Base-by-base conservation (phyloP, 2,797 vertebrate genomes). In the Neoniphon sammara region DNA sequence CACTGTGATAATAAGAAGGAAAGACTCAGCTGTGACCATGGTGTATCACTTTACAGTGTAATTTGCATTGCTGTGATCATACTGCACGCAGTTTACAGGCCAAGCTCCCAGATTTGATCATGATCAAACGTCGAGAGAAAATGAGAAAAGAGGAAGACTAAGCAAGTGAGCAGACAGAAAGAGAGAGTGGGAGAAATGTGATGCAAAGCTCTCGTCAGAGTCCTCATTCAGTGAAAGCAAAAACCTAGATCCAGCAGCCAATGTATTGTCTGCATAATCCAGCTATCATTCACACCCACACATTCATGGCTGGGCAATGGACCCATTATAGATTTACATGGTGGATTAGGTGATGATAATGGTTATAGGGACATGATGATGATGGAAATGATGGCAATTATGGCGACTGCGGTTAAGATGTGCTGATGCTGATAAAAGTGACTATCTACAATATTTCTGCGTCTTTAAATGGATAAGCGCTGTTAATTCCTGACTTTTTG, bases 241-340 rank as follows among this genome's bases (percentile, higher is more conserved):
- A 49, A 46, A 77, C 27, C 36, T 20, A 71, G 67, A 71, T 78
- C 72, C 83, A 69, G 74, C 77, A 87, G 75, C 69, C 60, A 11
- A 64, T 71, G 81, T n/a, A 70, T 87, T 86, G 88, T 90, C 79
- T 75, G 75, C 42, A 79, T 90, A 88, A 89, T 90, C 87, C 89
- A 85, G 84, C 83, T 86, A 84, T 87, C 82, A 21, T 81, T 85
- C 75, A 78, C 84, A 84, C 82, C 75, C 88, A 90, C 87, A 88
- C 80, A 82, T 21, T 74, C 69, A 75, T 17, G 17, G 70, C 82
- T 81, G 81, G 81, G 80, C 47, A 9, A 46, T 23, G 56, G 65
- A 87, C 81, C 83, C 83, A 73, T 72, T 65, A 61, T 47, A 73
- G 81, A 83, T 82, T 88, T 85, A 85, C 83, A 80, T 34, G 71